Evolutionary conservation across 92 coral and sea anemone species (phyloP), one percentile per base, ranked within the genome.

Genomic region (Heteractis magnifica): DNA sequence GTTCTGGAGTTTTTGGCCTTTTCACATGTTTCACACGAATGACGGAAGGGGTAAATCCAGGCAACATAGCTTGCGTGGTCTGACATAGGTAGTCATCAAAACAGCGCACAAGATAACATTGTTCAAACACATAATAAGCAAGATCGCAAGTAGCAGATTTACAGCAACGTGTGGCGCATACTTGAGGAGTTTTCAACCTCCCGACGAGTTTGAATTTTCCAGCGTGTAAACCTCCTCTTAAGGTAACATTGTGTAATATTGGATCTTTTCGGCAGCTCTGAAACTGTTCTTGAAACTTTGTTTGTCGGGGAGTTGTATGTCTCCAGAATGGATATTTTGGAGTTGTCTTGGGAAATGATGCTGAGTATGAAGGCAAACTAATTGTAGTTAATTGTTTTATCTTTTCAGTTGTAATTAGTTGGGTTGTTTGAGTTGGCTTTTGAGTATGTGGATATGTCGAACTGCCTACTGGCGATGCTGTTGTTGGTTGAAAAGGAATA

Each of bases 171-270:
- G 65, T 72, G 13, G 91, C 86, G 81, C 99, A 96, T 6, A 68
- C 56, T n/a, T 86, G 81, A 48, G 86, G 86, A 26, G 72, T 87
- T 20, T 79, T 49, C 2, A 88, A 87, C 7, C 34, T 79, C 14
- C 98, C 96, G 21, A 86, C 75, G 68, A 89, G 92, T n/a, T 76
- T 85, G 82, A 92, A 96, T 55, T 88, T 92, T 71, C 99, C 98
- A 20, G 99, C 92, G 55, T 89, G 90, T 20, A 94, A 78, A 2
- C 98, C 99, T 16, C 98, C 95, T 51, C 96, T 86, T 6, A 94
- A 84, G 19, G 98, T 96, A 10, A 88, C 93, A 60, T 88, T 90
- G 70, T 80, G 87, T 64, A 81, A 82, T 26, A 90, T 84, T 26
- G 76, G 65, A 1, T 84, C 92, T 18, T 84, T 82, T 6, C 77